phyloP scores from a whole-genome alignment of 2,888 invertebrate species.

The Portevinia maculata region DNA sequence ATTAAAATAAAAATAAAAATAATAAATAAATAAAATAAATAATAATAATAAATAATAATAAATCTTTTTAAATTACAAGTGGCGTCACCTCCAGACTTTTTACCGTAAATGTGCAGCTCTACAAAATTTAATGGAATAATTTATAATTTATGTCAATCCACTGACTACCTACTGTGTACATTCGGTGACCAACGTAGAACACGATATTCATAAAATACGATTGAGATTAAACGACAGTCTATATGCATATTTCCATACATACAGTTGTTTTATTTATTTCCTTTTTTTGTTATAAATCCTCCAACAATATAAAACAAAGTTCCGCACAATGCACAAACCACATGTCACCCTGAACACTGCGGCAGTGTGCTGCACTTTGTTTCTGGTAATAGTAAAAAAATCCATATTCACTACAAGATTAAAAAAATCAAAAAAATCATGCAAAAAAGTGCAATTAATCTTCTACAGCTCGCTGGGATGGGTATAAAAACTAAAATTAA shows the following conservation, averaged over 20 bases:
- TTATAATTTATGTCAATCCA: conserved; percentile 10
- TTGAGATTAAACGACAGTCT: neutral
- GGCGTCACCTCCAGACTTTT: neutral
- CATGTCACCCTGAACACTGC: conserved; percentile 51
- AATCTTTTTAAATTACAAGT: neutral
- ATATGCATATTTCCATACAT: neutral
- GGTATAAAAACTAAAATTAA: conserved; percentile 2
- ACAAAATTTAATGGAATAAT: conserved; percentile 26
- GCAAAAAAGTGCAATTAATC: conserved; percentile 47
- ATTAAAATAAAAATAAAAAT: conserved; percentile 2
- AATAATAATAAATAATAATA: too few species aligned
- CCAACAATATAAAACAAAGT: conserved; percentile 25
- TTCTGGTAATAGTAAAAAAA: conserved; percentile 17
- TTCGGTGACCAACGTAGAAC: neutral
- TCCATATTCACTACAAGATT: conserved; percentile 27
- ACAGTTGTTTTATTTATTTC: neutral
- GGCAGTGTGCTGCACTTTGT: conserved; percentile 21
- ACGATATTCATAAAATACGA: neutral
- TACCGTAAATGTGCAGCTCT: neutral
- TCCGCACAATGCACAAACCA: conserved; percentile 52
- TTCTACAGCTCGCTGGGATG: conserved; percentile 37
- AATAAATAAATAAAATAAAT: neutral
- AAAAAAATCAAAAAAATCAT: conserved; percentile 24
- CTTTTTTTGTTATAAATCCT: conserved; percentile 16
- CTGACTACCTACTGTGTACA: too few species aligned